phyloP scores from a whole-genome alignment of 2,888 invertebrate genomes.

The Melanargia galathea region DNA sequence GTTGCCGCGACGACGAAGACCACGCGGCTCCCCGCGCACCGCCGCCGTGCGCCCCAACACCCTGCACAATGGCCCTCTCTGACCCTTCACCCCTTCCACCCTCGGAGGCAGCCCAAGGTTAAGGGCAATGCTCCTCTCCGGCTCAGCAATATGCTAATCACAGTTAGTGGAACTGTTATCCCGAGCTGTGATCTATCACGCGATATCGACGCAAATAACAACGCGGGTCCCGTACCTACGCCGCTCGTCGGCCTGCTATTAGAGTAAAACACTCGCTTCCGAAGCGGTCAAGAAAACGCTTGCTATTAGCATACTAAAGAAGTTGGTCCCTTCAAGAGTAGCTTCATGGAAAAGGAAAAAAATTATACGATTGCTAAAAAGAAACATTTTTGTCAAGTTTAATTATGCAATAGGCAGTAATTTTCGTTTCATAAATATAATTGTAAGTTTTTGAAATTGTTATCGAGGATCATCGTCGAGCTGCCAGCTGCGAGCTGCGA shows the following conservation, averaged over 20 bases:
- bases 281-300: neutral
- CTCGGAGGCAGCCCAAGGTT: constrained; percentile 54
- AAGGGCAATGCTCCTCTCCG: constrained; percentile 54
- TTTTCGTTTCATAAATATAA: neutral
- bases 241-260: neutral
- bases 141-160: constrained; percentile 22
- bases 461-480: neutral
- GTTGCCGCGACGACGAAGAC: constrained; percentile 51
- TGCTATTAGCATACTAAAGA: neutral
- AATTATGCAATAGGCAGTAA: no score
- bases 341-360: neutral
- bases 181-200: constrained; percentile 28
- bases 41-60: constrained; percentile 26
- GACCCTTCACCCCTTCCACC: neutral
- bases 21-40: constrained; percentile 5
- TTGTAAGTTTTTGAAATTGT: neutral
- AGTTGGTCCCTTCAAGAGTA: neutral
- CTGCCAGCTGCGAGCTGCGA: no score
- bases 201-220: constrained; percentile 22
- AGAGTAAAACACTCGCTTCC: neutral
- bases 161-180: constrained; percentile 28
- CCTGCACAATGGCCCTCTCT: neutral
- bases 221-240: neutral
- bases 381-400: no score
- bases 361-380: neutral